Percentiles rank a stretch among this genome's conserved stretches.
These are phyloP conservation scores for Lasioglossum baleicum DNA, from an alignment of 1,140 invertebrate species.

Conservation along the genomic window DNA sequence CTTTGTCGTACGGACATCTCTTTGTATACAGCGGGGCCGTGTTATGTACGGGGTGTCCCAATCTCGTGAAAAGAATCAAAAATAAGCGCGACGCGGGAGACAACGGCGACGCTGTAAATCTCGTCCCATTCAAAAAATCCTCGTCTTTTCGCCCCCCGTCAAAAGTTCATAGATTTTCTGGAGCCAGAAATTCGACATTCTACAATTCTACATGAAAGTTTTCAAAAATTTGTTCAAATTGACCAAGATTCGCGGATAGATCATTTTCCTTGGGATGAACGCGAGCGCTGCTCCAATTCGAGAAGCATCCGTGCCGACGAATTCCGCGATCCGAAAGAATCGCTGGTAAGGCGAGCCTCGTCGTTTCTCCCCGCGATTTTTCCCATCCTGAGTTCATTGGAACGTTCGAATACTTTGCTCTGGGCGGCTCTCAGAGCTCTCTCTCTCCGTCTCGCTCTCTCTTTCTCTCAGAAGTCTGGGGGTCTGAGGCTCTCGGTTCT, in stretches of 20 bases:
- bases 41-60: constrained; percentile 7
- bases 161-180: background rate
- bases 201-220: background rate
- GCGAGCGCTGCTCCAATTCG: too few relatives aligned
- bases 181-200: too few relatives aligned
- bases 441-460: too few relatives aligned
- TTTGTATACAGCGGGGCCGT: constrained; percentile 22
- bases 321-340: background rate
- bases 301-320: too few relatives aligned
- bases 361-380: background rate
- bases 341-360: background rate
- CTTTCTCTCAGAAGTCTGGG: too few relatives aligned
- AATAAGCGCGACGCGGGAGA: background rate
- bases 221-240: background rate
- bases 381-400: constrained; percentile 7
- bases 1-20: constrained; percentile 64
- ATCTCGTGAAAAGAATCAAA: constrained; percentile 32
- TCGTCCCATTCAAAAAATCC: background rate
- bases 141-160: background rate
- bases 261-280: too few relatives aligned
- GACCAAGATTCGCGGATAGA: too few relatives aligned
- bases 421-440: too few relatives aligned
- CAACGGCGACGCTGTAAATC: constrained; percentile 1
- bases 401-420: background rate
- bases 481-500: background rate